Conservation (phyloP, 2,888 invertebrate genomes). For the Hecatera dysodea region DNA sequence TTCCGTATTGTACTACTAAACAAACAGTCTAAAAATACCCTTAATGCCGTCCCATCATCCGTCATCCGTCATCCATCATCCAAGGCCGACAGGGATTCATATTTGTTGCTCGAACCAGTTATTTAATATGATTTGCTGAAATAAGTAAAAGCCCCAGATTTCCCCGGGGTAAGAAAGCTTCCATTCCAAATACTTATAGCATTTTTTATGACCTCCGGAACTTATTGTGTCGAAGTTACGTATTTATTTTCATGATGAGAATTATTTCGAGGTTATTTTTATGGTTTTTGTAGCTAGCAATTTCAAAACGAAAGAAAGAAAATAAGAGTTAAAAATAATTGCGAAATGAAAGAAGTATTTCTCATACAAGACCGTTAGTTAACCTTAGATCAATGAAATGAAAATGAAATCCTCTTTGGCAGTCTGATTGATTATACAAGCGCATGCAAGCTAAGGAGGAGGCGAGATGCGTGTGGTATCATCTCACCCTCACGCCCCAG, state of each 20-base stretch:
- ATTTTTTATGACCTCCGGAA: slow-evolving; percentile 69
- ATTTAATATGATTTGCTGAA: slow-evolving; percentile 70
- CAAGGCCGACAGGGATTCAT: slow-evolving; percentile 44
- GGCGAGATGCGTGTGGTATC: too few species aligned
- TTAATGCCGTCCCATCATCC: slow-evolving; percentile 11
- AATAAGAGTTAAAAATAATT: neutral
- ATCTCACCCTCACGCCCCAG: too few species aligned
- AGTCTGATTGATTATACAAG: too few species aligned
- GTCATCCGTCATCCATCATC: slow-evolving; percentile 22
- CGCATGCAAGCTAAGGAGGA: too few species aligned
- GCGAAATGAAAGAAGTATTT: too few species aligned
- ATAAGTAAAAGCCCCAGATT: slow-evolving; percentile 72
- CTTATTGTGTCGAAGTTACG: slow-evolving; percentile 62
- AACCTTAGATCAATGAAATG: too few species aligned
- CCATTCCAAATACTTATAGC: slow-evolving; percentile 60
- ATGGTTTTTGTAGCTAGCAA: neutral
- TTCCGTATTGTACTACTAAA: too few species aligned
- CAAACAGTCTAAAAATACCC: too few species aligned
- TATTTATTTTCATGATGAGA: slow-evolving; percentile 33
- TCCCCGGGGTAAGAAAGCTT: slow-evolving; percentile 66
- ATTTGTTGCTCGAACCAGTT: slow-evolving; percentile 56
- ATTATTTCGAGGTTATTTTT: slow-evolving; percentile 21
- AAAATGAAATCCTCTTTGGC: too few species aligned
- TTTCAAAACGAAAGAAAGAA: neutral
- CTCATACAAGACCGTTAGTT: too few species aligned